Conservation (phyloP, 2,797 vertebrate genomes). For the Paratrypauchen microcephalus region DNA sequence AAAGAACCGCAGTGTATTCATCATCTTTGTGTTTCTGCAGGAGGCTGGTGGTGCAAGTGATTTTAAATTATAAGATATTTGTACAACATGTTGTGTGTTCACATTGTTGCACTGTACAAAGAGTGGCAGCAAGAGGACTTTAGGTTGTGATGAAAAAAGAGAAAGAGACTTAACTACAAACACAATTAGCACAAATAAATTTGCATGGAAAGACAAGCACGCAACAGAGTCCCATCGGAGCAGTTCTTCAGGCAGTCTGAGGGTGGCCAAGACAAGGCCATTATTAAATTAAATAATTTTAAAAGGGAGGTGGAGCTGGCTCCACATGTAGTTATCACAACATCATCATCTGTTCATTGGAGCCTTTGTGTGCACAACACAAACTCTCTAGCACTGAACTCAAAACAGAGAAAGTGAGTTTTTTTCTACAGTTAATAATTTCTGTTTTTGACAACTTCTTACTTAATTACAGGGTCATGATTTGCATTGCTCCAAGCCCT, state of each 20-base stretch:
- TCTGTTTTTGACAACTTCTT: constrained; percentile 20
- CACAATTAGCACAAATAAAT: constrained; percentile 53
- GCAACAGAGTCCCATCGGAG: constrained; percentile 53
- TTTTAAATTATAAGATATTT: constrained; percentile 58
- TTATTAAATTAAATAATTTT: constrained; percentile 65
- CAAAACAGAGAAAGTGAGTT: neutral
- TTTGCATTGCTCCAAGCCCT: constrained; percentile 57
- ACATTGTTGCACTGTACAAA: constrained; percentile 31
- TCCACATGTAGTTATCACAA: constrained; percentile 59
- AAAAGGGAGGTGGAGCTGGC: constrained; percentile 31
- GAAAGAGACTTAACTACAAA: constrained; percentile 51
- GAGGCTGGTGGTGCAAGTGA: constrained; percentile 34
- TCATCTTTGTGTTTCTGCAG: constrained; percentile 75
- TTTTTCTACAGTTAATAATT: neutral
- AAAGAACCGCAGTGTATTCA: constrained; percentile 71
- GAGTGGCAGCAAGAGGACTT: constrained; percentile 58
- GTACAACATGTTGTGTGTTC: constrained; percentile 53
- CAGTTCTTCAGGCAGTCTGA: constrained; percentile 53
- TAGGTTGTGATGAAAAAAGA: constrained; percentile 64
- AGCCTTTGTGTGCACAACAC: constrained; percentile 8
- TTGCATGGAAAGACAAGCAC: constrained; percentile 53
- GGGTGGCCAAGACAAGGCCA: constrained; percentile 48
- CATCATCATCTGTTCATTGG: constrained; percentile 38
- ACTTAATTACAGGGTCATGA: constrained; percentile 64
- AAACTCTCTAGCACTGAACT: neutral